phyloP scores from a whole-genome alignment of 2,113 vertebrate genomes.

The Oreochromis tanganicae region DNA sequence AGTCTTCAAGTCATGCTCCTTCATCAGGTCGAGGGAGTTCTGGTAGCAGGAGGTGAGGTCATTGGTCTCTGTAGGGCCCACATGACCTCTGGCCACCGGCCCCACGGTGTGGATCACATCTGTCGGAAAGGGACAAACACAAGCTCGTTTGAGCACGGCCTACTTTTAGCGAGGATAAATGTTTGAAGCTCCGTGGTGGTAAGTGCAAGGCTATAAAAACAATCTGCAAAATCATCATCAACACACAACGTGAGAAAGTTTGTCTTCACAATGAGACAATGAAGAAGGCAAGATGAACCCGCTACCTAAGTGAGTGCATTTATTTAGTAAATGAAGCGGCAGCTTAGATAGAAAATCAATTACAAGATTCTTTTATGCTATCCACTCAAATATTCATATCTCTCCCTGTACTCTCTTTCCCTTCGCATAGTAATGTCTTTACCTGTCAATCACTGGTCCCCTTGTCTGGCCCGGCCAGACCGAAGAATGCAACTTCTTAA shows the following conservation, averaged over 20 bases:
- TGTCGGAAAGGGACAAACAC: constrained; percentile 49
- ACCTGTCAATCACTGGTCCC: constrained; percentile 74
- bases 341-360: constrained; percentile 80
- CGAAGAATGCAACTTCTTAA: constrained; percentile 53
- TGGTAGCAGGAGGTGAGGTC: constrained; percentile 92
- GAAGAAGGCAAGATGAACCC: constrained; percentile 21
- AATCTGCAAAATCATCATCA: constrained; percentile 32
- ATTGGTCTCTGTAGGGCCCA: constrained; percentile 81
- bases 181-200: not conserved
- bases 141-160: constrained; percentile 11
- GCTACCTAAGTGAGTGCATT: constrained; percentile 49
- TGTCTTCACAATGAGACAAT: constrained; percentile 57
- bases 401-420: constrained; percentile 67
- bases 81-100: constrained; percentile 88
- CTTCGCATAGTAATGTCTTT: constrained; percentile 72
- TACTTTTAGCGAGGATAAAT: constrained; percentile 12
- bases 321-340: constrained; percentile 76
- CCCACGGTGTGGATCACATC: constrained; percentile 99
- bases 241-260: constrained; percentile 25
- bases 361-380: constrained; percentile 73
- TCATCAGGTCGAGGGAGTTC: constrained; percentile 86
- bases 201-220: not conserved
- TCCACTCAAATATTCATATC: constrained; percentile 76
- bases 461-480: constrained; percentile 65
- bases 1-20: constrained; percentile 84